Evolutionary conservation across 2,113 vertebrate genomes (phyloP).

Genomic region (Vulpes vulpes): DNA sequence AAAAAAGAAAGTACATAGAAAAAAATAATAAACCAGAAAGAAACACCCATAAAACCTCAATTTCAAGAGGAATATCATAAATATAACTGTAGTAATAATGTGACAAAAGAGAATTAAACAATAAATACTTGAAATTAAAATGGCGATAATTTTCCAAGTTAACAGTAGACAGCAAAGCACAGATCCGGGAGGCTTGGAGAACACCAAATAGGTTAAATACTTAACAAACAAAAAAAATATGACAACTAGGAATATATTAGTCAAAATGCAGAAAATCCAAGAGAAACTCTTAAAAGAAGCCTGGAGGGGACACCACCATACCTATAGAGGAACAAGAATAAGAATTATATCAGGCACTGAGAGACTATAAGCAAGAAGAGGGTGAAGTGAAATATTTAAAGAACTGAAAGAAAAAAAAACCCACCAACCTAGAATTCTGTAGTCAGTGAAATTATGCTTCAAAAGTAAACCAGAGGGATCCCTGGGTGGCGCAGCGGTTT

Average conservation of each 20-base stretch:
- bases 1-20: not conserved
- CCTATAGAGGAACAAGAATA: not conserved
- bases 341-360: not conserved
- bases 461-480: not conserved
- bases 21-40: not conserved
- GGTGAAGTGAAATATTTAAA: not conserved
- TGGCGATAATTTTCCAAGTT: not conserved
- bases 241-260: not conserved
- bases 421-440: not conserved
- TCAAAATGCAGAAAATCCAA: not conserved
- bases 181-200: not conserved
- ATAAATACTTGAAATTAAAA: not conserved
- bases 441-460: not conserved
- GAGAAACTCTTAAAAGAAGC: not conserved
- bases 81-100: not conserved
- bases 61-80: not conserved
- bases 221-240: not conserved
- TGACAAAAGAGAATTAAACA: not conserved
- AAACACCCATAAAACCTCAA: not conserved
- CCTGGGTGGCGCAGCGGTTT: no score
- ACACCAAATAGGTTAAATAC: not conserved
- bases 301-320: not conserved
- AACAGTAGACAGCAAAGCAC: not conserved
- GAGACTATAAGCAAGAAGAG: not conserved
- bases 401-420: not conserved